These are phyloP conservation scores for Suricata suricatta DNA, from an alignment of 2,113 vertebrate species.

Conservation along the genomic window DNA sequence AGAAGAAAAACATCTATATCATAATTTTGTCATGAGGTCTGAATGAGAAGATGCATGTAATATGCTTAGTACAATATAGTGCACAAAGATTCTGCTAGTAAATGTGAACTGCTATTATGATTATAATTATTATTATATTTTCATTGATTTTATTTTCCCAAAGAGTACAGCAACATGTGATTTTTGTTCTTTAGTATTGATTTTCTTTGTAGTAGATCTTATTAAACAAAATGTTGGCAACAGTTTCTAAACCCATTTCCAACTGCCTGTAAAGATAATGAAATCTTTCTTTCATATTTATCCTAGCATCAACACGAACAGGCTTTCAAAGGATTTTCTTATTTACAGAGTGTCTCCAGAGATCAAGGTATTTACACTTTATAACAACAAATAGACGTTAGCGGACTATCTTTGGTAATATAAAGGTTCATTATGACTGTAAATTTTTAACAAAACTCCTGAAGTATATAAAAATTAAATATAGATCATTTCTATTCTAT, in stretches of 20 bases:
- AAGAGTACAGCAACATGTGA: not conserved
- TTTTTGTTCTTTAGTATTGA: slow-evolving; percentile 25
- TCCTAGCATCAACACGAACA: not conserved
- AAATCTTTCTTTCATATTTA: not conserved
- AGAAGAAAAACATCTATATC: not conserved
- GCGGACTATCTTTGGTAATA: not conserved
- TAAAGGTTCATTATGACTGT: not conserved
- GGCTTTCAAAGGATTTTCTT: not conserved
- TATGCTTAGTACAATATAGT: not conserved
- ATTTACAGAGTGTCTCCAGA: not conserved
- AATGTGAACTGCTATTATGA: not conserved
- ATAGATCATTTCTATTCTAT: not conserved
- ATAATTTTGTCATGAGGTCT: not conserved
- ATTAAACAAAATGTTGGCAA: not conserved
- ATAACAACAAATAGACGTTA: not conserved
- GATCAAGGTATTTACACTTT: not conserved
- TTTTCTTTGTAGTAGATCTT: not conserved
- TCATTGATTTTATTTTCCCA: not conserved
- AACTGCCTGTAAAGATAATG: slow-evolving; percentile 34
- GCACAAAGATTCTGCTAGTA: not conserved
- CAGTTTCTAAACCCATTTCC: not conserved
- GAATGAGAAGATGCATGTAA: not conserved
- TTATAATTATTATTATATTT: not conserved
- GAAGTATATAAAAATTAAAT: not conserved
- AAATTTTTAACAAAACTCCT: not conserved